Percentiles rank a stretch among this genome's conserved stretches.
These are phyloP conservation scores for Pomatostomus ruficeps DNA, from an alignment of 2,113 vertebrate species.

Conservation along the genomic window DNA sequence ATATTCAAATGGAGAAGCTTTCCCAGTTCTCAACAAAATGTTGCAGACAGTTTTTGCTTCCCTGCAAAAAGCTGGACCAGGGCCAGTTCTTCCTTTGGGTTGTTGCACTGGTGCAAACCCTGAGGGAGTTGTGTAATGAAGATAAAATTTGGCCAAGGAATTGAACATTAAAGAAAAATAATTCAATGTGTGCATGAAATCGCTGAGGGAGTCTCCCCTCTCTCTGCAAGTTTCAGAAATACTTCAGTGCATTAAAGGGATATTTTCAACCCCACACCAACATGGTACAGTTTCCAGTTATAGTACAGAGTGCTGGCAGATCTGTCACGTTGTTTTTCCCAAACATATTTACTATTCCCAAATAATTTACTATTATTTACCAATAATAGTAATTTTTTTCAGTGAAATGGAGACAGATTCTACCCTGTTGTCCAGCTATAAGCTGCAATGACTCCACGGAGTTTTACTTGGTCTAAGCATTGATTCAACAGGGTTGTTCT, in stretches of 20 bases:
- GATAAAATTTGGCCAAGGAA: neutral
- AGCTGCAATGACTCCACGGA: neutral
- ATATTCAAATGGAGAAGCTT: neutral
- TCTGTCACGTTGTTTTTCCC: neutral
- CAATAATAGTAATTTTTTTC: neutral
- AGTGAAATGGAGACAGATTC: neutral
- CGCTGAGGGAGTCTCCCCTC: neutral
- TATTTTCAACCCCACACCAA: neutral
- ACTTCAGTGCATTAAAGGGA: neutral
- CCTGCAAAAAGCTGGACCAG: neutral
- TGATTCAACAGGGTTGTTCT: neutral
- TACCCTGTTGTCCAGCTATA: neutral
- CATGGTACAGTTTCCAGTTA: neutral
- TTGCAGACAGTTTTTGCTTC: neutral
- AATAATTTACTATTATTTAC: too few species aligned
- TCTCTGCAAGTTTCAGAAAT: neutral
- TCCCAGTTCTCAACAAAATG: neutral
- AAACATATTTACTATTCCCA: too few species aligned
- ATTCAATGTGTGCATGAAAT: neutral
- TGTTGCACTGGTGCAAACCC: neutral
- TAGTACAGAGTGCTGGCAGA: neutral
- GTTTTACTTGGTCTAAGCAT: neutral
- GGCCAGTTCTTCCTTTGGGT: neutral
- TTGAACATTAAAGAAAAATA: neutral
- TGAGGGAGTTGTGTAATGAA: neutral